Percentiles rank a stretch among this genome's conserved stretches.
These are phyloP conservation scores for Chaitophorus viminalis DNA, from an alignment of 2,888 invertebrate genomes.

Conservation along the genomic window DNA sequence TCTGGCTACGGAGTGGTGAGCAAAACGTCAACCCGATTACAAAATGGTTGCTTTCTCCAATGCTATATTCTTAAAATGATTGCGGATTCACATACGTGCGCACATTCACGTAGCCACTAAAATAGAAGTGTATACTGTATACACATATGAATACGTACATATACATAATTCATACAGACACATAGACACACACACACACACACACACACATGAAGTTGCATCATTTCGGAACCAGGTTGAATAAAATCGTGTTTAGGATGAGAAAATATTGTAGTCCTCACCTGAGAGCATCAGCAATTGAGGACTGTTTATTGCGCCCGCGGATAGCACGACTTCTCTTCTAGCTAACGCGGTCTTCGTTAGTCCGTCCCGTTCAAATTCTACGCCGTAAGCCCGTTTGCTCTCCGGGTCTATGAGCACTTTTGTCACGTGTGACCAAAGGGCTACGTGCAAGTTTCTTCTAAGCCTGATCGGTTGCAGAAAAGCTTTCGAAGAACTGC, in stretches of 20 bases:
- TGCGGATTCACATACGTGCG: constrained; percentile 39
- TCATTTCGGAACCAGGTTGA: not conserved
- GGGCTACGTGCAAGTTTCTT: constrained; percentile 82
- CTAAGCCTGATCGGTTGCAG: constrained; percentile 80
- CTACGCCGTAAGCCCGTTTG: constrained; percentile 81
- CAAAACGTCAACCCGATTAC: constrained; percentile 37
- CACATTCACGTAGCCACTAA: constrained; percentile 26
- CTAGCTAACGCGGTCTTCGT: constrained; percentile 76
- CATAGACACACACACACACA: not conserved
- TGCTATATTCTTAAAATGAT: not conserved
- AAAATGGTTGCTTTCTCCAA: constrained; percentile 47
- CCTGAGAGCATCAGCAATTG: constrained; percentile 88
- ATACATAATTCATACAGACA: too few relatives aligned
- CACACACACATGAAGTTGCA: not conserved
- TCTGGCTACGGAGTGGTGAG: not conserved
- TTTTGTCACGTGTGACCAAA: constrained; percentile 83
- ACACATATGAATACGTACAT: not conserved
- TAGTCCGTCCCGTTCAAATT: constrained; percentile 77
- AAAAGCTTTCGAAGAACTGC: constrained; percentile 87
- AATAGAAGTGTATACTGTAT: not conserved
- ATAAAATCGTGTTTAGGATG: too few relatives aligned
- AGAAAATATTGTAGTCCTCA: constrained; percentile 62
- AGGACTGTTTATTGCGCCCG: constrained; percentile 90
- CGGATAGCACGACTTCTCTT: constrained; percentile 85
- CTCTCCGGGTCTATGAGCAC: constrained; percentile 77